Evolutionary conservation across 2,797 vertebrate genomes (phyloP).

Genomic region (Xenops minutus): DNA sequence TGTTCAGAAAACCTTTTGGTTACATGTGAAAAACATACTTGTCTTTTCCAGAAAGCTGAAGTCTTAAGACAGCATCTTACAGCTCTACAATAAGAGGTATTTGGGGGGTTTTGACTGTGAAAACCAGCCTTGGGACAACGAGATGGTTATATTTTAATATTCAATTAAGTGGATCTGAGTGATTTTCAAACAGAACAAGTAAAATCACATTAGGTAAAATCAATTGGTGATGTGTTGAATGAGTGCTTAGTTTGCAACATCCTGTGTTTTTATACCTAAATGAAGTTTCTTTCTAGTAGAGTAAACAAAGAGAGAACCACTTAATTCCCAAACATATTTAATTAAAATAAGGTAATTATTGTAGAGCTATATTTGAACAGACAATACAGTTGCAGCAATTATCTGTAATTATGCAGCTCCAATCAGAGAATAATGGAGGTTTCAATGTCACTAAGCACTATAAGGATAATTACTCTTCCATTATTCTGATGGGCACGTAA

Average conservation of each 20-base stretch:
- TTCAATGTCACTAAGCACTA: slow-evolving; percentile 75
- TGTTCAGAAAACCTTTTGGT: not conserved
- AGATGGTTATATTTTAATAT: not conserved
- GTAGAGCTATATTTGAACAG: slow-evolving; percentile 72
- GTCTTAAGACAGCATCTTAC: not conserved
- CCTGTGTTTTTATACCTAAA: slow-evolving; percentile 38
- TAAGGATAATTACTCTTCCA: slow-evolving; percentile 74
- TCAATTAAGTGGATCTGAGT: not conserved
- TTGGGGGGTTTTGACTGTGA: not conserved
- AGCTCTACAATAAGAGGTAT: not conserved
- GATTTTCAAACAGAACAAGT: slow-evolving; percentile 13
- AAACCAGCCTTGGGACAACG: not conserved
- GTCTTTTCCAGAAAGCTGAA: not conserved
- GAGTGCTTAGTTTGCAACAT: not conserved
- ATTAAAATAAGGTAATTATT: slow-evolving; percentile 77
- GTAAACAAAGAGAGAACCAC: slow-evolving; percentile 41
- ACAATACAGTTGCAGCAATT: slow-evolving; percentile 71
- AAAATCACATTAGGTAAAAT: not conserved
- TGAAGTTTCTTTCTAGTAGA: slow-evolving; percentile 54
- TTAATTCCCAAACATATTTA: slow-evolving; percentile 73
- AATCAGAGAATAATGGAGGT: slow-evolving; percentile 73
- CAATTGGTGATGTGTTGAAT: slow-evolving; percentile 8
- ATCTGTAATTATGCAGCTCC: slow-evolving; percentile 72
- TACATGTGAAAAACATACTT: not conserved
- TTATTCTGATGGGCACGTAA: slow-evolving; percentile 74